phyloP scores from a whole-genome alignment of 2,888 invertebrate species.

The Iselma pallidipennis region DNA sequence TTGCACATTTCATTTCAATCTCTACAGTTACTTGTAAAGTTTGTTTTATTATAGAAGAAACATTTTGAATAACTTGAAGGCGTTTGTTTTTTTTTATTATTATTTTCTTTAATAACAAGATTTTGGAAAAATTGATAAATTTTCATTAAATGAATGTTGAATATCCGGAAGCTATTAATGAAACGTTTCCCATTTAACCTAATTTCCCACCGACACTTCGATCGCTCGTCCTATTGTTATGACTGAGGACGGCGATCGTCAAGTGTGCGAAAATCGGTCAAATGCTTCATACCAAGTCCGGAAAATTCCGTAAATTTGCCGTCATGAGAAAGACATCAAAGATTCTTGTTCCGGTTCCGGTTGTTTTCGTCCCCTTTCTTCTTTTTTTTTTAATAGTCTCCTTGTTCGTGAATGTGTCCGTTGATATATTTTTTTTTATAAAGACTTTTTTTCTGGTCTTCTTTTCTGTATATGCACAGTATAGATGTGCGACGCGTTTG shows the following conservation, averaged over 20 bases:
- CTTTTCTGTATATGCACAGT: constrained; percentile 10
- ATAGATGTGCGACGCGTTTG: constrained; percentile 44
- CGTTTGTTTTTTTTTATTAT: not conserved
- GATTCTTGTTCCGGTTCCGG: not conserved
- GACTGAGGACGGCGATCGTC: not conserved
- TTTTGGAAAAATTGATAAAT: no score
- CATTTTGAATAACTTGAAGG: not conserved
- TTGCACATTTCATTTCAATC: no score
- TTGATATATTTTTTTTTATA: not conserved
- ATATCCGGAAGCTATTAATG: not conserved
- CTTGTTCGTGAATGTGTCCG: not conserved
- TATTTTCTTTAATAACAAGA: not conserved
- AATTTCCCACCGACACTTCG: constrained; percentile 2
- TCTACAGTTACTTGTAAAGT: not conserved
- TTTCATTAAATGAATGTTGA: not conserved
- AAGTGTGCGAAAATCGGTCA: not conserved
- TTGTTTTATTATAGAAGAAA: not conserved
- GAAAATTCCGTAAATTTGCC: not conserved
- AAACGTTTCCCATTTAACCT: constrained; percentile 3
- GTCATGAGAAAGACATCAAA: not conserved
- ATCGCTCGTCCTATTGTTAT: constrained; percentile 2
- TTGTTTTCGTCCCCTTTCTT: not conserved
- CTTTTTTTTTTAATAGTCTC: not conserved
- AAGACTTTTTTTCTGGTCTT: not conserved
- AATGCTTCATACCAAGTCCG: not conserved